Evolutionary conservation across 2,113 vertebrate genomes (phyloP).

Genomic region (Bujurquina vittata): DNA sequence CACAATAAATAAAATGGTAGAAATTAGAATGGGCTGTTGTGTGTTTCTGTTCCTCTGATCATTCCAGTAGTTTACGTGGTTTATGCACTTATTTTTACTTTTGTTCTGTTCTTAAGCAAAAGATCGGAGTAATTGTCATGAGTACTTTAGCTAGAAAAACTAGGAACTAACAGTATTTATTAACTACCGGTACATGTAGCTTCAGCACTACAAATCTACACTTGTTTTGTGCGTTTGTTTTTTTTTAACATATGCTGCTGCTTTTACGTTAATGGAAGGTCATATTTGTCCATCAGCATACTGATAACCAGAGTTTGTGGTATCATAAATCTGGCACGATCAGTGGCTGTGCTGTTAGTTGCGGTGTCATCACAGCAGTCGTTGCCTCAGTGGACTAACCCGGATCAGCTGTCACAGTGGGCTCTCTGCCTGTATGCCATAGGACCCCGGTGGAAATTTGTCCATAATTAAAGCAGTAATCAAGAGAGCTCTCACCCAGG

Average conservation of each 20-base stretch:
- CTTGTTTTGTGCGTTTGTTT: too few species aligned
- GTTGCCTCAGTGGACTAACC: constrained; percentile 6
- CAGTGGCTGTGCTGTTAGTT: neutral
- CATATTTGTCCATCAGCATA: neutral
- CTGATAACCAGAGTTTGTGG: neutral
- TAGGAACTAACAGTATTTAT: neutral
- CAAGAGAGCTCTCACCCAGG: constrained; percentile 1
- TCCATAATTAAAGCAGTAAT: constrained; percentile 52
- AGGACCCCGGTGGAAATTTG: constrained; percentile 59
- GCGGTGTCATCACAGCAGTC: neutral
- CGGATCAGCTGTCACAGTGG: constrained; percentile 36
- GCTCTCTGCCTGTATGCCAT: constrained; percentile 15
- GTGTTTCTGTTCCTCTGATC: neutral
- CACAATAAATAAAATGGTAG: constrained; percentile 64
- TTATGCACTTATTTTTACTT: neutral
- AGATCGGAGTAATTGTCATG: neutral
- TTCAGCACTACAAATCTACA: neutral
- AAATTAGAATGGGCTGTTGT: neutral
- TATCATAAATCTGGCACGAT: neutral
- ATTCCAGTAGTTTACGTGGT: neutral
- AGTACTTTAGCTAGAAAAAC: too few species aligned
- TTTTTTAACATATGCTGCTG: neutral
- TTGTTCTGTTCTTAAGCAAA: neutral
- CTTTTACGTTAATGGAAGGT: neutral
- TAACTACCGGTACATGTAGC: neutral